Conservation (phyloP, 2,888 invertebrate genomes). For the Hyppa rectilinea region DNA sequence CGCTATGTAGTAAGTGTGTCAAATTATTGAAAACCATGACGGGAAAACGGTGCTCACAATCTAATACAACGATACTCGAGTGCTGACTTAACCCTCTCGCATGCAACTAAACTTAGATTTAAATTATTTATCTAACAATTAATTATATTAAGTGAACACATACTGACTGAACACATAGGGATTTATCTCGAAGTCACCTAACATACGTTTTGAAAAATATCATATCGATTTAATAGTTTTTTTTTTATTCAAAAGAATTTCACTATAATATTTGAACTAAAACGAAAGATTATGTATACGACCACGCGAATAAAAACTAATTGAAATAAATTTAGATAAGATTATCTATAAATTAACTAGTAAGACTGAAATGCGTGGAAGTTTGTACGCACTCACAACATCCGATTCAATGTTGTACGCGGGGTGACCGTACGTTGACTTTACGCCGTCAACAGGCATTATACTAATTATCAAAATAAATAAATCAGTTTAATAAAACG, state of each 20-base stretch:
- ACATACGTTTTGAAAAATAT: constrained; percentile 66
- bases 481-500: constrained; percentile 55
- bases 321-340: constrained; percentile 75
- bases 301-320: constrained; percentile 76
- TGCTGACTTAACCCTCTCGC: constrained; percentile 53
- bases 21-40: constrained; percentile 73
- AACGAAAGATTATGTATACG: constrained; percentile 77
- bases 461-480: constrained; percentile 51
- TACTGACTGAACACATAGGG: constrained; percentile 84
- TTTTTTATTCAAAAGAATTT: constrained; percentile 81
- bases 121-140: constrained; percentile 70
- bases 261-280: constrained; percentile 87
- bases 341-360: constrained; percentile 81
- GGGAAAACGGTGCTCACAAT: constrained; percentile 61
- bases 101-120: constrained; percentile 70
- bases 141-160: constrained; percentile 85
- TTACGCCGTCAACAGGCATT: constrained; percentile 40
- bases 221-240: constrained; percentile 71
- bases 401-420: constrained; percentile 27
- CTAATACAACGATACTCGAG: constrained; percentile 51
- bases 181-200: constrained; percentile 67
- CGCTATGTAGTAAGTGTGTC: constrained; percentile 33
- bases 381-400: constrained; percentile 44
- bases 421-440: constrained; percentile 22
- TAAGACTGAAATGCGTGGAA: constrained; percentile 57